phyloP scores from a whole-genome alignment of 2,888 invertebrate genomes.

The Yponomeuta sedellus region DNA sequence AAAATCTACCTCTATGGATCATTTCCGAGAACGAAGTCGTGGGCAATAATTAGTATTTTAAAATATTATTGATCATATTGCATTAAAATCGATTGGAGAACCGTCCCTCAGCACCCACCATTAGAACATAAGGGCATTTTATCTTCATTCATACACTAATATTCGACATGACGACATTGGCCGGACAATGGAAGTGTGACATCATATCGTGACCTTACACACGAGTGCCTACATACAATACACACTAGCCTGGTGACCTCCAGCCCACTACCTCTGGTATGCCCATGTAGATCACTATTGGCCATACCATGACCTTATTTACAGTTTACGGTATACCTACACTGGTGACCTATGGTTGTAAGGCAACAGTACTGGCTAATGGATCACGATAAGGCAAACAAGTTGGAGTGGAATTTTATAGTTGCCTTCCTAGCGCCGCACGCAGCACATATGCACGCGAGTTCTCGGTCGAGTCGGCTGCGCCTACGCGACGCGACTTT shows the following conservation, averaged over 20 bases:
- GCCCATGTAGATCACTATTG: background rate
- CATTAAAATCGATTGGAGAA: too few species aligned
- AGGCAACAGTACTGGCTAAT: background rate
- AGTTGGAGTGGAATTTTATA: background rate
- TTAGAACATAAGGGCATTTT: background rate
- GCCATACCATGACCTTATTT: background rate
- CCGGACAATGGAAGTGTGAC: background rate
- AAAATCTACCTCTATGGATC: too few species aligned
- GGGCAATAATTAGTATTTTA: too few species aligned
- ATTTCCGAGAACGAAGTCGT: too few species aligned
- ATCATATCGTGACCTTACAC: constrained; percentile 1
- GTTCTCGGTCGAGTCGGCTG: background rate
- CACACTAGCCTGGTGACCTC: background rate
- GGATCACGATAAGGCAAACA: background rate
- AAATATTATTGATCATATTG: too few species aligned
- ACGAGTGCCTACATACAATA: background rate
- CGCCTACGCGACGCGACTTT: background rate
- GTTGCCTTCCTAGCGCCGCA: background rate
- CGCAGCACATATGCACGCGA: background rate
- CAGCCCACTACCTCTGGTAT: background rate
- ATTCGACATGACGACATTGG: background rate
- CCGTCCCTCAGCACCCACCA: too few species aligned
- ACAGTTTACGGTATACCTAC: background rate
- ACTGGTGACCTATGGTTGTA: background rate
- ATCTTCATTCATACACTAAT: background rate